Evolutionary conservation across 2,113 vertebrate species (phyloP), one percentile per base, ranked within the genome.

Genomic region (Calidris pugnax): DNA sequence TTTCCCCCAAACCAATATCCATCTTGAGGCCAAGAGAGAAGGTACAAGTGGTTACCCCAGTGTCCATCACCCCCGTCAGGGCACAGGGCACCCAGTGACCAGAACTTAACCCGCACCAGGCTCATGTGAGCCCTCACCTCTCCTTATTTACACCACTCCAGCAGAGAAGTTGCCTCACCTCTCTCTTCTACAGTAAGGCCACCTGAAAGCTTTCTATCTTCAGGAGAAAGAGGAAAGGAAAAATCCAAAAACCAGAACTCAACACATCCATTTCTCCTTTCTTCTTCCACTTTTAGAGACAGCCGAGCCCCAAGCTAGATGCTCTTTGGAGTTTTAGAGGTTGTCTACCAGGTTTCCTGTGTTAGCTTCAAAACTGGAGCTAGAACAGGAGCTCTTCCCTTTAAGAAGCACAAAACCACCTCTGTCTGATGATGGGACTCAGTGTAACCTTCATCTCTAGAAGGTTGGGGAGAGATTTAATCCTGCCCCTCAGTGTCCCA

Each of bases 21-120:
- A 22, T 59, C 28, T 45, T 28, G 9, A 81, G 20, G 14, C 6
- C 45, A 22, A 28, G 56, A 50, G 47, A 21, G 30, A 68, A 64
- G 21, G 7, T 3, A 5, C 4, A 71, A 86, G 8, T 3, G 15
- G 20, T 48, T 13, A 15, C 7, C 3, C 3, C 1, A 1, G 2
- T 13, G 39, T 18, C 28, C 73, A 22, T 6, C 43, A 21, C 2
- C 67, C 43, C 56, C 74, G 50, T 8, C 33, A 67, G 64, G n/a
- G 60, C 20, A 43, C 41, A 28, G 55, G 26, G 26, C 32, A 75
- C 24, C 23, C 62, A 10, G 4, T 2, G 4, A 43, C 14, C 41
- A 53, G 8, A 10, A 6, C 23, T 10, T 4, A 15, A 68, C 20
- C 69, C 2, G 3, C 50, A 27, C 4, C 14, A 14, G 47, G 8